phyloP scores from a whole-genome alignment of 2,797 vertebrate species.

The Sebastes melanostomus region DNA sequence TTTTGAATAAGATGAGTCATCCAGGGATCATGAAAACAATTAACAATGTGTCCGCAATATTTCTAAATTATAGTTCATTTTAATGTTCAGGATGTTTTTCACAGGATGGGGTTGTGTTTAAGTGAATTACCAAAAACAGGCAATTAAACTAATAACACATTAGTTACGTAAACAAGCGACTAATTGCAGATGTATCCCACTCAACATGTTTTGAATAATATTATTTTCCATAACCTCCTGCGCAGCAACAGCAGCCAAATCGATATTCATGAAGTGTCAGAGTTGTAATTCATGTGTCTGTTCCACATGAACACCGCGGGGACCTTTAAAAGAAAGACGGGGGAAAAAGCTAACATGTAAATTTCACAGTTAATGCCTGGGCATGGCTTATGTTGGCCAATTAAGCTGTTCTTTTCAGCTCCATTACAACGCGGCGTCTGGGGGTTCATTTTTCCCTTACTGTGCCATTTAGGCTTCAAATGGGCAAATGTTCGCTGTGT shows the following conservation, averaged over 20 bases:
- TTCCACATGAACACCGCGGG: conserved; percentile 48
- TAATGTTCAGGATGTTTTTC: conserved; percentile 3
- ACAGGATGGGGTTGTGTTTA: background rate
- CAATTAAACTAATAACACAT: conserved; percentile 65
- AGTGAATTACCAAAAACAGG: conserved; percentile 51
- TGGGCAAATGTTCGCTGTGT: conserved; percentile 57
- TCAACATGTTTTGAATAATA: conserved; percentile 57
- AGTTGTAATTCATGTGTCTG: conserved; percentile 59
- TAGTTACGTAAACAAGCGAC: conserved; percentile 41
- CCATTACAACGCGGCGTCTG: conserved; percentile 53
- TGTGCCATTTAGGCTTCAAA: conserved; percentile 64
- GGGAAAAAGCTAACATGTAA: conserved; percentile 50
- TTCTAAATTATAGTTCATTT: conserved; percentile 25
- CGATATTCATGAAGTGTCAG: conserved; percentile 62
- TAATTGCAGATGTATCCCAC: conserved; percentile 54
- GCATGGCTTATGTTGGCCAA: conserved; percentile 48
- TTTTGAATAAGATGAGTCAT: background rate
- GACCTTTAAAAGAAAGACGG: conserved; percentile 55
- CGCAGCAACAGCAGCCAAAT: conserved; percentile 56
- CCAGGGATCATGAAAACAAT: conserved; percentile 16
- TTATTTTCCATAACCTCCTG: conserved; percentile 43
- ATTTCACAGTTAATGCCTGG: conserved; percentile 61
- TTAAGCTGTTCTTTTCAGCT: conserved; percentile 70
- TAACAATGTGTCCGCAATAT: background rate
- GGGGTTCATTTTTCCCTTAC: conserved; percentile 67